These are phyloP conservation scores for Cataglyphis livida DNA, from an alignment of 2,888 invertebrate species.

Conservation along the genomic window DNA sequence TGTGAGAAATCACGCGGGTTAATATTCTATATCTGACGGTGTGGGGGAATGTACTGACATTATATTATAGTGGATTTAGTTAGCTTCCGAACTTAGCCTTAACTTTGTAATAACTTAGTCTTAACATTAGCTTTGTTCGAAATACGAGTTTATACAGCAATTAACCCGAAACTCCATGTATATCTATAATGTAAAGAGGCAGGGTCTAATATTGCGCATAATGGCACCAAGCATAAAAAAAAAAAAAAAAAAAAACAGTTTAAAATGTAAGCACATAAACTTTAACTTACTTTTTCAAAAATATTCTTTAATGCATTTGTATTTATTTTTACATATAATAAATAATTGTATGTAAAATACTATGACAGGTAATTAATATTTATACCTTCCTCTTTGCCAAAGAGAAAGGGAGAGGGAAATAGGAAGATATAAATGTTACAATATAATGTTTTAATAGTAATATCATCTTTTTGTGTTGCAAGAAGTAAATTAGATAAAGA, in stretches of 20 bases:
- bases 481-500: no score
- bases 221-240: neutral
- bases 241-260: neutral
- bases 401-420: no score
- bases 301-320: neutral
- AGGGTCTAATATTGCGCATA: neutral
- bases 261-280: neutral
- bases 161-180: constrained; percentile 38
- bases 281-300: neutral
- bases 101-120: constrained; percentile 52
- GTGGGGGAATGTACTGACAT: neutral
- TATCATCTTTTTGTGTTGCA: no score
- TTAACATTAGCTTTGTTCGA: constrained; percentile 46
- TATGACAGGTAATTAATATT: constrained; percentile 1
- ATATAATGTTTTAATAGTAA: no score
- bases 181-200: constrained; percentile 31
- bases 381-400: neutral
- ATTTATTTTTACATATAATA: neutral
- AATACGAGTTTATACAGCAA: constrained; percentile 44
- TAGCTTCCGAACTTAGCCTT: constrained; percentile 42
- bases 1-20: constrained; percentile 10
- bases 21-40: neutral
- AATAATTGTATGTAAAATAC: neutral
- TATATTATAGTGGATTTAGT: constrained; percentile 49
- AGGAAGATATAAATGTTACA: no score